Evolutionary conservation across 2,797 vertebrate genomes (phyloP).

Genomic region (Picus viridis): DNA sequence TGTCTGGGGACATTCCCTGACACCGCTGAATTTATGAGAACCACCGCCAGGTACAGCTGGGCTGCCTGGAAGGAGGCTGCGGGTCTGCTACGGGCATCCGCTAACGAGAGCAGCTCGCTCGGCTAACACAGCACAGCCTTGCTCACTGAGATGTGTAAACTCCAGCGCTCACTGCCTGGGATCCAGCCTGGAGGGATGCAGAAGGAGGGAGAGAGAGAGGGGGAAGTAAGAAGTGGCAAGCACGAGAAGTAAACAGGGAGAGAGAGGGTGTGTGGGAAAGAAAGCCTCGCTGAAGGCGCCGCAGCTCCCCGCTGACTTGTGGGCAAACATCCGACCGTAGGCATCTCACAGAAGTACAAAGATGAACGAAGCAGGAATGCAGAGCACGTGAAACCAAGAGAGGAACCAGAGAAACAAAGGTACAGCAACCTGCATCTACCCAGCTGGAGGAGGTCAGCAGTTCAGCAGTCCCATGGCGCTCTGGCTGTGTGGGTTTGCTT

Average conservation of each 20-base stretch:
- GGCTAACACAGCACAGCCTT: not conserved
- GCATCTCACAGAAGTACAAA: conserved; percentile 25
- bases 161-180: not conserved
- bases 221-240: not conserved
- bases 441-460: not conserved
- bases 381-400: not conserved
- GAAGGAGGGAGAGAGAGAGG: not conserved
- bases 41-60: not conserved
- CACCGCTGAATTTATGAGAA: conserved; percentile 48
- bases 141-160: not conserved
- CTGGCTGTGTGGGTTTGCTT: not conserved
- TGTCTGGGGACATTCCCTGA: conserved; percentile 45
- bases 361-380: not conserved
- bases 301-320: not conserved
- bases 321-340: not conserved
- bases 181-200: not conserved
- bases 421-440: not conserved
- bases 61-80: conserved; percentile 4
- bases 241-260: not conserved
- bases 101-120: not conserved
- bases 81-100: not conserved
- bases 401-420: conserved; percentile 29
- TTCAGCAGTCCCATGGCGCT: not conserved
- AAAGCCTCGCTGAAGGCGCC: not conserved
- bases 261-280: not conserved